phyloP scores from a whole-genome alignment of 2,113 vertebrate genomes.

The Rhadina sibilatrix region DNA sequence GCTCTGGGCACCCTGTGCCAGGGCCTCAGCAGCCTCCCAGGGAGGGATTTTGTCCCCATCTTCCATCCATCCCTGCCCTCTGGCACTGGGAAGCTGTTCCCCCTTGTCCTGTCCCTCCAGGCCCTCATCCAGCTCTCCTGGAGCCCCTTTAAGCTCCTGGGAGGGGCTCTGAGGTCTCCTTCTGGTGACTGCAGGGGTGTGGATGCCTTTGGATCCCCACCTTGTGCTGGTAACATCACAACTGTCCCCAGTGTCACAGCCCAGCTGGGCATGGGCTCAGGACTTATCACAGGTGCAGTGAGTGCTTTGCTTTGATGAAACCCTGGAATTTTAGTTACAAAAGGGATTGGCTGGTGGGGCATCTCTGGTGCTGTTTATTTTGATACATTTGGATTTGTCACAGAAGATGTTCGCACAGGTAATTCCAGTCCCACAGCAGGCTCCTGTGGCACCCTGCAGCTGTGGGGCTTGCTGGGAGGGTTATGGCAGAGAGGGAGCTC shows the following conservation, averaged over 20 bases:
- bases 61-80: neutral
- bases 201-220: neutral
- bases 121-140: neutral
- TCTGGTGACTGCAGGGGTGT: neutral
- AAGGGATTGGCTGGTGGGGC: neutral
- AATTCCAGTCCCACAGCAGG: neutral
- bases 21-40: fast-evolving
- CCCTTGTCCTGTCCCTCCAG: neutral
- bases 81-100: neutral
- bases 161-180: neutral
- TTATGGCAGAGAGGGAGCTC: neutral
- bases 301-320: neutral
- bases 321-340: neutral
- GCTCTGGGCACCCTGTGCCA: neutral
- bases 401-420: neutral
- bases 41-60: fast-evolving
- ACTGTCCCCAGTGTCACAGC: neutral
- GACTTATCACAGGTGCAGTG: neutral
- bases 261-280: neutral
- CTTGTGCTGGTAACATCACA: neutral
- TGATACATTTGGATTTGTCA: neutral
- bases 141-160: neutral
- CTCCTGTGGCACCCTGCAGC: neutral
- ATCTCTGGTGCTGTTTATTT: neutral
- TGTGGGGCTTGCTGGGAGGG: neutral